phyloP scores from a whole-genome alignment of 2,113 vertebrate genomes.

The Phylloscopus trochiloides region DNA sequence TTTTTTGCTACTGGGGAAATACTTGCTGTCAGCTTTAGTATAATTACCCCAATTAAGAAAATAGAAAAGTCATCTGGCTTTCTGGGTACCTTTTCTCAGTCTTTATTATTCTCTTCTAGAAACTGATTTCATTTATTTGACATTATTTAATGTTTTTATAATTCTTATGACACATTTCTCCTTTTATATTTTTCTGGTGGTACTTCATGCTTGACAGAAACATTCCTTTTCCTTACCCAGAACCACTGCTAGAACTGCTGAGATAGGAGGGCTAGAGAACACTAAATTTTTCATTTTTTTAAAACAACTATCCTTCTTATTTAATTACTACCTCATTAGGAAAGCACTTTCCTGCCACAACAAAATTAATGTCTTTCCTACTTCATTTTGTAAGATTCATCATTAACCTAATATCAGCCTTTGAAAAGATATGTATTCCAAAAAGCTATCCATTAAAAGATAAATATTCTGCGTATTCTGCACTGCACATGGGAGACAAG shows the following conservation, averaged over 20 bases:
- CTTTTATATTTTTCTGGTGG: background rate
- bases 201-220: background rate
- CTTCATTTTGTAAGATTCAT: background rate
- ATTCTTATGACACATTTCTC: background rate
- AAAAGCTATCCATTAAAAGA: background rate
- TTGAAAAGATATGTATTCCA: background rate
- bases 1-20: constrained; percentile 13
- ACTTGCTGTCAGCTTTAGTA: constrained; percentile 5
- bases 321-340: background rate
- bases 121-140: background rate
- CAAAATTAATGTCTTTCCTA: background rate
- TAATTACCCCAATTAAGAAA: constrained; percentile 2
- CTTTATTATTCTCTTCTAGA: background rate
- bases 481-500: background rate
- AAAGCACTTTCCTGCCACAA: background rate
- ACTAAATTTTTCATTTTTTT: background rate
- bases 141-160: background rate
- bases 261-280: background rate
- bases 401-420: background rate
- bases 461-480: background rate
- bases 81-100: background rate
- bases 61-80: background rate
- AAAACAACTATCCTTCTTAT: background rate
- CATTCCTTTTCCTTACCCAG: background rate
- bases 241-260: background rate